phyloP scores from a whole-genome alignment of 2,797 vertebrate genomes.

The Phoxinus dragarum region DNA sequence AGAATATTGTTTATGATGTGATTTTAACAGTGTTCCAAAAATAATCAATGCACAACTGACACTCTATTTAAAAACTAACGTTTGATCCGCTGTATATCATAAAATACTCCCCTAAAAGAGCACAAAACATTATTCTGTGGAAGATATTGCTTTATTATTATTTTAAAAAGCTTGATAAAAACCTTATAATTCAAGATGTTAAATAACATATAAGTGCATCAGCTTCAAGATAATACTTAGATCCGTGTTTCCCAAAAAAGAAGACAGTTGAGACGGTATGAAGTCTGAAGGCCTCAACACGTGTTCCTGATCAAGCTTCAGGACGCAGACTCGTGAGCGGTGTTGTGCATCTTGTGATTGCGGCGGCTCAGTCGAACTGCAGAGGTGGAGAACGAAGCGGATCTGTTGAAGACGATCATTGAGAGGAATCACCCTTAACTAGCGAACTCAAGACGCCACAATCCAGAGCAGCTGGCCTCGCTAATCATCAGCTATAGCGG shows the following conservation, averaged over 20 bases:
- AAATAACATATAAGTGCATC: too few species aligned
- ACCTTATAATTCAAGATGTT: too few species aligned
- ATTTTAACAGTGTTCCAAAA: neutral
- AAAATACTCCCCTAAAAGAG: neutral
- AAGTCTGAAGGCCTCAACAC: neutral
- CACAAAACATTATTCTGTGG: neutral
- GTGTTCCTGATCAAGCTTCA: constrained; percentile 54
- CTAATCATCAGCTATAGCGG: constrained; percentile 75
- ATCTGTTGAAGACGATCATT: constrained; percentile 74
- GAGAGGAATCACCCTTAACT: constrained; percentile 71
- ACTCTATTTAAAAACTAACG: neutral
- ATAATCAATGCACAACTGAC: neutral
- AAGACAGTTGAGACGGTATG: too few species aligned
- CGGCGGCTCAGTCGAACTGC: constrained; percentile 64
- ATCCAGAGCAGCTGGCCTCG: constrained; percentile 76
- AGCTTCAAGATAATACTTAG: too few species aligned
- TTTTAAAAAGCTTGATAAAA: neutral
- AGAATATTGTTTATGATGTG: neutral
- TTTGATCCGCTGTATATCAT: neutral
- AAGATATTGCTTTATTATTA: neutral
- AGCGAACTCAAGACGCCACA: constrained; percentile 72
- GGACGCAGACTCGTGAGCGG: constrained; percentile 64
- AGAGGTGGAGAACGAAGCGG: constrained; percentile 64
- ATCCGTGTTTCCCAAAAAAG: too few species aligned
- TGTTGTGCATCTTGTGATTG: constrained; percentile 64